phyloP scores from a whole-genome alignment of 1,140 invertebrate species.

The Belonocnema kinseyi region DNA sequence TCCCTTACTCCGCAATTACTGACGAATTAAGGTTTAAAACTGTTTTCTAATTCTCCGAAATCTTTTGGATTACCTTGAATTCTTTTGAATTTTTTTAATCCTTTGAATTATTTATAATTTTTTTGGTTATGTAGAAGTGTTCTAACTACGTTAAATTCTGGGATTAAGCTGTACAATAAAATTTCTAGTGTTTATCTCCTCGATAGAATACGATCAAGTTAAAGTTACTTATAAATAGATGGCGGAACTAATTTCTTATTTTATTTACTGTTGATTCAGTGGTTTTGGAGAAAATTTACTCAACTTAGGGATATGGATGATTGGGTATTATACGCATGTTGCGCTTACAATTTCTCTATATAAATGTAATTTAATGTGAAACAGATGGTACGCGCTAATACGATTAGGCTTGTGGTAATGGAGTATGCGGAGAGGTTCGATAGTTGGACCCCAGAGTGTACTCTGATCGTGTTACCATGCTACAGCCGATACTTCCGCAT shows the following conservation, averaged over 20 bases:
- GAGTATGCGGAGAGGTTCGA: conserved; percentile 50
- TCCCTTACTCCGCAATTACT: too few species aligned
- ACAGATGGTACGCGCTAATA: conserved; percentile 52
- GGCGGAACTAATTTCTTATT: background rate
- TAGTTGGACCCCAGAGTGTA: conserved; percentile 50
- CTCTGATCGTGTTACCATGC: conserved; percentile 52
- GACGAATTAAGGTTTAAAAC: too few species aligned
- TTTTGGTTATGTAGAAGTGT: too few species aligned
- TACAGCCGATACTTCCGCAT: conserved; percentile 39
- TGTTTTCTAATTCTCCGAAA: too few species aligned
- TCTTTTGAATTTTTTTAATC: too few species aligned
- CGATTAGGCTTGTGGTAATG: conserved; percentile 54
- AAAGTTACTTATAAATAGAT: too few species aligned
- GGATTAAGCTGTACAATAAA: too few species aligned
- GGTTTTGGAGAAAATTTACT: background rate
- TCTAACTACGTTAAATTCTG: too few species aligned
- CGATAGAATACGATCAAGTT: too few species aligned
- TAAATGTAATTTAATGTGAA: conserved; percentile 49
- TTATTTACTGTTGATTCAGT: background rate
- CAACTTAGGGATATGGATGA: background rate
- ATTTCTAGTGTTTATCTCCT: too few species aligned
- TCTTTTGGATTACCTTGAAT: too few species aligned
- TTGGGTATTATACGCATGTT: background rate
- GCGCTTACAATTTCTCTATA: conserved; percentile 44
- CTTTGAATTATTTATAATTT: too few species aligned